phyloP scores from a whole-genome alignment of 1,140 invertebrate genomes.

The Drosophila nikananu region DNA sequence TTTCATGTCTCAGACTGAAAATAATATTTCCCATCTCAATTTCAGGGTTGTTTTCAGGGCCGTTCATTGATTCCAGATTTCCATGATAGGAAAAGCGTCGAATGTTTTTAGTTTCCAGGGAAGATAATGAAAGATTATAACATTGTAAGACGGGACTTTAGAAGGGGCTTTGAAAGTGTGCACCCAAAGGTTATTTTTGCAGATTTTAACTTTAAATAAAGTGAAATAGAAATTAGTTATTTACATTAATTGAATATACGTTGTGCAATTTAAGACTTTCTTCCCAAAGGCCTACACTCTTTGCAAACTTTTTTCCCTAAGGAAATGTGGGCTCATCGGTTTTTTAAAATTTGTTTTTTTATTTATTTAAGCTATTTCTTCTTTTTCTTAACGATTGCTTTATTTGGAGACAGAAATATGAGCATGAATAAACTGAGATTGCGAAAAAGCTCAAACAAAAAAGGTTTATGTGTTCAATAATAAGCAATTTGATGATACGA shows the following conservation, averaged over 20 bases:
- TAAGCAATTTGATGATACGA: not conserved
- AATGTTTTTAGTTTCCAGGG: constrained; percentile 22
- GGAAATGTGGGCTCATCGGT: not conserved
- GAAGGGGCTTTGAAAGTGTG: not conserved
- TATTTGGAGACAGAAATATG: constrained; percentile 11
- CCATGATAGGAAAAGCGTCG: constrained; percentile 4
- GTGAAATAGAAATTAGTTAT: not conserved
- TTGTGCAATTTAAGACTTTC: not conserved
- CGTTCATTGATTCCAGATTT: constrained; percentile 40
- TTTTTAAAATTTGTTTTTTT: not conserved
- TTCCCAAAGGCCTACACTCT: not conserved
- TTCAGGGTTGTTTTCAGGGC: constrained; percentile 11
- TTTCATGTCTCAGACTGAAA: not conserved
- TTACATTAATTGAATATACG: not conserved
- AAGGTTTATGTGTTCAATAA: not conserved
- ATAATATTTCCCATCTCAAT: constrained; percentile 11
- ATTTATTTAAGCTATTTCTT: not conserved
- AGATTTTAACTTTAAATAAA: not conserved
- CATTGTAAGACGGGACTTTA: not conserved
- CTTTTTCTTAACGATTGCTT: not conserved
- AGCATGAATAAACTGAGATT: constrained; percentile 2
- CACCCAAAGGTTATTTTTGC: not conserved
- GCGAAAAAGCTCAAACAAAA: not conserved
- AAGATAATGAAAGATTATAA: constrained; percentile 14
- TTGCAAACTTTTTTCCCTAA: not conserved